phyloP scores from a whole-genome alignment of 2,113 vertebrate species.

The Promerops cafer region DNA sequence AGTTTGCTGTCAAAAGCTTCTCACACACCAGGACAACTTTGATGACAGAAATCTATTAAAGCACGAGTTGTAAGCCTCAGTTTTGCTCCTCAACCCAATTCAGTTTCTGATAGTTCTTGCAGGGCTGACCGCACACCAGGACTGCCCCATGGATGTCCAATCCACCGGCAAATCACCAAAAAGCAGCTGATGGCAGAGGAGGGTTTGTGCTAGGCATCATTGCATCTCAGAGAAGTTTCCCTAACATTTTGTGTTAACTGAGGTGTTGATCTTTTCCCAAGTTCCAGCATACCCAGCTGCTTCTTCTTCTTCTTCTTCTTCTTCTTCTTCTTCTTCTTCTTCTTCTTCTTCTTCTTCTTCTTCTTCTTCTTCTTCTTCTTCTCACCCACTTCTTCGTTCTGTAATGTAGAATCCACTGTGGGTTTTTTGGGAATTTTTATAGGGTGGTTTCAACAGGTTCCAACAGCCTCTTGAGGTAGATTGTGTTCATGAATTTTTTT shows the following conservation, averaged over 20 bases:
- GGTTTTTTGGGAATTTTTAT: not conserved
- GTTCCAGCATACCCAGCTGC: not conserved
- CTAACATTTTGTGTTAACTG: not conserved
- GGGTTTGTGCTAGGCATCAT: not conserved
- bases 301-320: not conserved
- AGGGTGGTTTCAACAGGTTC: not conserved
- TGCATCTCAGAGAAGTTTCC: not conserved
- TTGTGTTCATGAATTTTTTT: not conserved
- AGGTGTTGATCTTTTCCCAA: not conserved
- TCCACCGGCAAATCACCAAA: not conserved
- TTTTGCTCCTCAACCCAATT: not conserved
- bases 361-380: not conserved
- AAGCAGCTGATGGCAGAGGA: not conserved
- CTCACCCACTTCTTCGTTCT: not conserved
- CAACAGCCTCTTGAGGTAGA: not conserved
- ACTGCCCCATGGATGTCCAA: not conserved
- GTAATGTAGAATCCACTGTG: fast-evolving
- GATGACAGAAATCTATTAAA: not conserved
- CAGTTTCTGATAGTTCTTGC: not conserved
- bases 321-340: too few species aligned
- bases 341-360: not conserved
- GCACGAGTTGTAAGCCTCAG: not conserved
- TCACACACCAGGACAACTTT: not conserved
- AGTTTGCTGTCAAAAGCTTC: not conserved
- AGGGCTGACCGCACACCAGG: not conserved